These are phyloP conservation scores for Taurulus bubalis DNA, from an alignment of 2,113 vertebrate species.

Conservation along the genomic window DNA sequence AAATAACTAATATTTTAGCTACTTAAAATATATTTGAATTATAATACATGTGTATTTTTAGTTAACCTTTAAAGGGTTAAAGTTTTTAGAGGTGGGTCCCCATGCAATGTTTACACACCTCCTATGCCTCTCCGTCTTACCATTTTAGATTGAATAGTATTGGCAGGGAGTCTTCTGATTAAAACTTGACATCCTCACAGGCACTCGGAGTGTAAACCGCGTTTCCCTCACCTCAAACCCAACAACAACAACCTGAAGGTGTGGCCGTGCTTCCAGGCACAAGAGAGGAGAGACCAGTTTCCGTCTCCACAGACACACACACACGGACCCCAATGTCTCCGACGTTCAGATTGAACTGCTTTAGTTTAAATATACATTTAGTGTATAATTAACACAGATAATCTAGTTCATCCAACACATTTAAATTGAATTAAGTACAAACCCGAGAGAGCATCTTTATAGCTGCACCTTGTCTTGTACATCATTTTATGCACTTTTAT, in stretches of 20 bases:
- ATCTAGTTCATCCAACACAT: neutral
- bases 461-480: neutral
- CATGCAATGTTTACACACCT: neutral
- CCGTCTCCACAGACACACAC: neutral
- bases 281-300: neutral
- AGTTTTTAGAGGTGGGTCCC: no score
- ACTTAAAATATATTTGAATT: neutral
- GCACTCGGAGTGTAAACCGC: neutral
- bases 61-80: no score
- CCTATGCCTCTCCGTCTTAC: neutral
- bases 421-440: neutral
- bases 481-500: no score
- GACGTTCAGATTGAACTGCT: no score
- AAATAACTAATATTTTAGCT: neutral
- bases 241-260: conserved; percentile 17
- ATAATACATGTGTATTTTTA: neutral
- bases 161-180: neutral
- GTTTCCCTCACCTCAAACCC: conserved; percentile 5
- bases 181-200: conserved; percentile 6
- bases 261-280: neutral
- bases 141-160: neutral
- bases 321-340: neutral
- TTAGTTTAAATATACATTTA: no score
- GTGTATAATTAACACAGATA: neutral
- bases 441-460: neutral